These are phyloP conservation scores for Aleiodes sp. DNA, from an alignment of 1,140 invertebrate species.

Conservation along the genomic window DNA sequence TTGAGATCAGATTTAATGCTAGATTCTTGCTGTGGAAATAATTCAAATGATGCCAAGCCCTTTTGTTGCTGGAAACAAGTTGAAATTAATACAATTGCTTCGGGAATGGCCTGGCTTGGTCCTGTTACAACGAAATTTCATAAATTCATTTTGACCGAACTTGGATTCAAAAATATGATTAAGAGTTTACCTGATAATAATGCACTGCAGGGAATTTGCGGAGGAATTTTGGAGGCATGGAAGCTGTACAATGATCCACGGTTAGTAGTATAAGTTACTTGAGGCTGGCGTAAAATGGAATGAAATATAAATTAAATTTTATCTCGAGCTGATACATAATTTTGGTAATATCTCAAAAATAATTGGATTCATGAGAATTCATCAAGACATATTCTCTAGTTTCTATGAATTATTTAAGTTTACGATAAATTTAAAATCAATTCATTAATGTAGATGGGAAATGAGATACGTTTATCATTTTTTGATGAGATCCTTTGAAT, in stretches of 20 bases:
- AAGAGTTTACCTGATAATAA: constrained; percentile 78
- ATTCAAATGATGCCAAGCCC: constrained; percentile 57
- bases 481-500: no score
- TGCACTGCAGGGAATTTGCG: constrained; percentile 75
- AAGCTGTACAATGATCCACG: constrained; percentile 74
- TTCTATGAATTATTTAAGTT: no score
- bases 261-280: constrained; percentile 34
- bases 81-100: constrained; percentile 80
- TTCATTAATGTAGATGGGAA: no score
- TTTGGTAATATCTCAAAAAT: no score
- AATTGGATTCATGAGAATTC: no score
- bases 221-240: constrained; percentile 80
- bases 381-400: no score
- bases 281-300: no score
- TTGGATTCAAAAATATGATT: constrained; percentile 66
- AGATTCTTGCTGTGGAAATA: constrained; percentile 68
- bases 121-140: constrained; percentile 69
- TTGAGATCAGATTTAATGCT: constrained; percentile 79
- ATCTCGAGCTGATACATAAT: no score
- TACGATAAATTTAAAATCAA: no score
- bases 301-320: no score
- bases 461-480: no score
- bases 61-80: constrained; percentile 84
- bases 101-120: constrained; percentile 84
- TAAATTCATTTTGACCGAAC: constrained; percentile 57